A percentile compares a stretch with the other conserved stretches of the same genome.
These are phyloP conservation scores for Crenuchus spilurus DNA, from an alignment of 2,797 vertebrate species.

Conservation along the genomic window DNA sequence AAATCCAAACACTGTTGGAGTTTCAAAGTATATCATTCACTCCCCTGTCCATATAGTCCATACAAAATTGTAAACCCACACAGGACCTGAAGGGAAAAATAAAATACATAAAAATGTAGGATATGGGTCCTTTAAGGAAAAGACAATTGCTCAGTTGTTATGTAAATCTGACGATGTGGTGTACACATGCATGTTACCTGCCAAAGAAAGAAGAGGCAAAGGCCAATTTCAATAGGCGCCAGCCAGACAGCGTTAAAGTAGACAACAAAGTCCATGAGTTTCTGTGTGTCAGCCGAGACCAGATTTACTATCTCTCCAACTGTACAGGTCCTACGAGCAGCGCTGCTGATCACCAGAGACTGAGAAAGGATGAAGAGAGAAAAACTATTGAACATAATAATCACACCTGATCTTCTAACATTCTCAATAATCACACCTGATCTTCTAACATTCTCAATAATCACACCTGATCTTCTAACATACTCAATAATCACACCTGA, in stretches of 20 bases:
- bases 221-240: conserved; percentile 78
- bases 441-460: background rate
- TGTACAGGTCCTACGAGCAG: conserved; percentile 71
- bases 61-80: too few species aligned
- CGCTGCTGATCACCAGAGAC: conserved; percentile 81
- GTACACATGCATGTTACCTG: conserved; percentile 73
- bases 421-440: background rate
- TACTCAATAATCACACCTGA: background rate
- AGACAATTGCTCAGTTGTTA: too few species aligned
- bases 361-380: too few species aligned
- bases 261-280: conserved; percentile 82
- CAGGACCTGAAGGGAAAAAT: too few species aligned
- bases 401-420: background rate
- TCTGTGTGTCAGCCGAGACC: conserved; percentile 85
- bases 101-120: too few species aligned
- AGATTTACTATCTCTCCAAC: conserved; percentile 86
- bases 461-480: background rate
- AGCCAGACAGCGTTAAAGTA: conserved; percentile 86
- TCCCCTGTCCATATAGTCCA: too few species aligned
- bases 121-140: too few species aligned
- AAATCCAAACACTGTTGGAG: too few species aligned
- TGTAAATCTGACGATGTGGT: background rate
- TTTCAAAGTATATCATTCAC: too few species aligned
- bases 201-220: conserved; percentile 89
- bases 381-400: too few species aligned